A percentile compares a stretch with the other conserved stretches of the same genome.
These are phyloP conservation scores for Hydrolagus colliei DNA, from an alignment of 2,797 vertebrate species.

Conservation along the genomic window DNA sequence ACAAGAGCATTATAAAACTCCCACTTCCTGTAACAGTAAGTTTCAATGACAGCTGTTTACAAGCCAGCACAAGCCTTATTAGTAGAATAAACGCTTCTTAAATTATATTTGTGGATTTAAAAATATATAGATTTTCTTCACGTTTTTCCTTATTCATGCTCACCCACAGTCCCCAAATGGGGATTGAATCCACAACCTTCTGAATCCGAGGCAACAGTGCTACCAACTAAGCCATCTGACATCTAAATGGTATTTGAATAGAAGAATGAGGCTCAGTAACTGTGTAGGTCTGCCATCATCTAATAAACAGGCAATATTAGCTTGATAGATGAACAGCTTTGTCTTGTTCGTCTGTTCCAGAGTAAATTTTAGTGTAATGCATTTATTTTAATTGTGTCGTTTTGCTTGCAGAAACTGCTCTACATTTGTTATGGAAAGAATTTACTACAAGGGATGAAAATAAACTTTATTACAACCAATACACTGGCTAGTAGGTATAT, in stretches of 20 bases:
- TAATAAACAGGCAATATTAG: too few relatives aligned
- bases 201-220: too few relatives aligned
- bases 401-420: slow-evolving; percentile 59
- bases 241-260: too few relatives aligned
- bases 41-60: background rate
- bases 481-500: slow-evolving; percentile 75
- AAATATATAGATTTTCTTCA: background rate
- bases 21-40: slow-evolving; percentile 33
- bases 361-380: background rate
- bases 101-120: background rate
- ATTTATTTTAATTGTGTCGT: slow-evolving; percentile 33
- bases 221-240: too few relatives aligned
- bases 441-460: slow-evolving; percentile 73
- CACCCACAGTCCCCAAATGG: too few relatives aligned
- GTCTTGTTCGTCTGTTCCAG: background rate
- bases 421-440: slow-evolving; percentile 92
- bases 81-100: background rate
- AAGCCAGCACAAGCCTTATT: too few relatives aligned
- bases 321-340: too few relatives aligned
- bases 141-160: background rate
- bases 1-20: slow-evolving; percentile 62
- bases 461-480: slow-evolving; percentile 91
- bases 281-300: too few relatives aligned
- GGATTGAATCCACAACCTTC: too few relatives aligned
- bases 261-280: too few relatives aligned